Conservation (phyloP, 1,140 invertebrate species). For the Aphis craccivora region DNA sequence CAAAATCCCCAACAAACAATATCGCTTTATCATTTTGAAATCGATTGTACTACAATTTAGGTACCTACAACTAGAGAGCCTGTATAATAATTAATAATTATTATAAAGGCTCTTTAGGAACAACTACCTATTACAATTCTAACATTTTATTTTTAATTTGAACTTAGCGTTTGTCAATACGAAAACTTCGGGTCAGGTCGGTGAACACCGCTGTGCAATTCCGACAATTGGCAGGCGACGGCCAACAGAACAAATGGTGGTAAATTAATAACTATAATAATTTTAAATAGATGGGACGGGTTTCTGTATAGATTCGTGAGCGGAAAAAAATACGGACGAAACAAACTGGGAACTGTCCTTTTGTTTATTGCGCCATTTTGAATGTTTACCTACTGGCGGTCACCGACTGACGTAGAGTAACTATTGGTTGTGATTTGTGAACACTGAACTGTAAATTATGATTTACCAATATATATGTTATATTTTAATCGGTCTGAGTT, state of each 20-base stretch:
- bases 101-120: too few species aligned
- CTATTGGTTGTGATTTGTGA: conserved; percentile 42
- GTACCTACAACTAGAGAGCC: too few species aligned
- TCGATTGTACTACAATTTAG: neutral
- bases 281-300: neutral
- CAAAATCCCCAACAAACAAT: conserved; percentile 41
- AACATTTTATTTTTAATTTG: conserved; percentile 30
- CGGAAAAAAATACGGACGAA: neutral
- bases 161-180: neutral
- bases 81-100: too few species aligned
- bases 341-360: conserved; percentile 21
- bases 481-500: neutral
- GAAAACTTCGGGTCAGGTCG: neutral
- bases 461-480: conserved; percentile 2
- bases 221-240: neutral
- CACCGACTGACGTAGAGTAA: conserved; percentile 42
- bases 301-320: neutral
- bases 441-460: neutral
- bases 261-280: too few species aligned
- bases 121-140: neutral
- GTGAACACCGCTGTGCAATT: neutral
- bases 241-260: neutral
- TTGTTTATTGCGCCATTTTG: conserved; percentile 58
- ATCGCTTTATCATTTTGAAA: conserved; percentile 31
- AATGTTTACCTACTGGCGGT: conserved; percentile 36